Evolutionary conservation across 2,113 vertebrate species (phyloP), one percentile per base, ranked within the genome.

Genomic region (Dicaeum eximium): DNA sequence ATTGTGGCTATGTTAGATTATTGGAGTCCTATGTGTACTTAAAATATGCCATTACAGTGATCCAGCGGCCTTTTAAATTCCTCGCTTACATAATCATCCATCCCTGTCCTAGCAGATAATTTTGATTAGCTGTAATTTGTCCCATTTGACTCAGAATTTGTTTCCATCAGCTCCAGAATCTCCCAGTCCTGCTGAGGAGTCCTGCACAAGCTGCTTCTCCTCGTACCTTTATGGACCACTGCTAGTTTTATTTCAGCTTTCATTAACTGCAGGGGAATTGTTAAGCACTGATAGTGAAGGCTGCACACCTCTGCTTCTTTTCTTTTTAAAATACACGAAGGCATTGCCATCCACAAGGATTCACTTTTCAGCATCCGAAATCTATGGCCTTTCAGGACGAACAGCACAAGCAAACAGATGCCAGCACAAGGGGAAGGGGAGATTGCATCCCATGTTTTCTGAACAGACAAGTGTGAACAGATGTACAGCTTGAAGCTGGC

Each of bases 401-500:
- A 66, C 9, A 56, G 61, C 31, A 19, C 2, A 5, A 64, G 47
- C 50, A 47, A 88, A 51, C 54, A 88, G 80, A 93, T 83, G 90
- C 85, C 90, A 71, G 56, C 60, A 21, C 44, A 47, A 78, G 85
- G 74, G 92, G 51, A 83, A 80, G 67, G 71, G 64, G 71, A 40
- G 62, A 21, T 80, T 6, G 27, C 73, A 56, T 73, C 81, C 81
- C 31, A 0, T 64, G 79, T 56, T 93, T 85, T 83, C 90, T 35
- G 95, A 94, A 83, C 82, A 93, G 91, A 95, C 81, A 77, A 61
- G 88, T 2, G 14, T 3, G 75, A 97, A 95, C 96, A 97, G 92
- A 94, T 97, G 95, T 80, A 64, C 40, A 33, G 75, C 85, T 88
- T 35, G 65, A 78, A 80, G 72, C 67, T 91, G 93, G 92, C 94